phyloP scores from a whole-genome alignment of 2,888 invertebrate genomes.

The Trissoscelio sp. region DNA sequence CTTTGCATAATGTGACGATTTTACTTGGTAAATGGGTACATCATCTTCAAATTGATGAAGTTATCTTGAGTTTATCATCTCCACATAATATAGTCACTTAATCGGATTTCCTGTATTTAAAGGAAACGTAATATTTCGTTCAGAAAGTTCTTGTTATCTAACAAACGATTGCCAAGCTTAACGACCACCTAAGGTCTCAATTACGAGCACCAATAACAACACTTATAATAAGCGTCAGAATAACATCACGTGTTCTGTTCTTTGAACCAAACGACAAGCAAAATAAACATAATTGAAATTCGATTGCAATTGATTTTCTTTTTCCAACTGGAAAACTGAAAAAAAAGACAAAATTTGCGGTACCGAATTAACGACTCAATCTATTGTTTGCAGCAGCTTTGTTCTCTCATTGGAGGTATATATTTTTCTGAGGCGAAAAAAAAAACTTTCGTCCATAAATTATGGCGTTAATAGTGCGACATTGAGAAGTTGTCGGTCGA shows the following conservation, averaged over 20 bases:
- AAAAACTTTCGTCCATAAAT: conserved; percentile 27
- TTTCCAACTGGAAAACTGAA: neutral
- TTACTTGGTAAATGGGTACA: conserved; percentile 44
- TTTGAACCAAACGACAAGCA: too few species aligned
- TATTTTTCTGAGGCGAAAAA: too few species aligned
- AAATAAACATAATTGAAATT: neutral
- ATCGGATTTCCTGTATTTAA: conserved; percentile 53
- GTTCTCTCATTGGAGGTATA: too few species aligned
- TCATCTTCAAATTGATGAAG: conserved; percentile 49
- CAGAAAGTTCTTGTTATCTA: conserved; percentile 49
- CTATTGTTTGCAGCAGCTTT: neutral
- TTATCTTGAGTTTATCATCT: conserved; percentile 55
- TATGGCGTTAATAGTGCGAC: conserved; percentile 18
- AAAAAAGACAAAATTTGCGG: too few species aligned
- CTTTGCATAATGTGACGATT: conserved; percentile 41
- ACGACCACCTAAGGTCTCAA: conserved; percentile 43
- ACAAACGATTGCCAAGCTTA: conserved; percentile 43
- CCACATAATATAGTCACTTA: conserved; percentile 36
- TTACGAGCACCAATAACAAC: conserved; percentile 30
- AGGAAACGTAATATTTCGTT: conserved; percentile 55
- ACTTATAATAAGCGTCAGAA: conserved; percentile 22
- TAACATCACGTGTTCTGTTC: neutral
- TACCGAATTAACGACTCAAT: conserved; percentile 8
- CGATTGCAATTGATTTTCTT: neutral
- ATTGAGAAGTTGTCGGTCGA: conserved; percentile 14